Evolutionary conservation across 2,113 vertebrate species (phyloP), one percentile per base, ranked within the genome.

Genomic region (Meles meles): DNA sequence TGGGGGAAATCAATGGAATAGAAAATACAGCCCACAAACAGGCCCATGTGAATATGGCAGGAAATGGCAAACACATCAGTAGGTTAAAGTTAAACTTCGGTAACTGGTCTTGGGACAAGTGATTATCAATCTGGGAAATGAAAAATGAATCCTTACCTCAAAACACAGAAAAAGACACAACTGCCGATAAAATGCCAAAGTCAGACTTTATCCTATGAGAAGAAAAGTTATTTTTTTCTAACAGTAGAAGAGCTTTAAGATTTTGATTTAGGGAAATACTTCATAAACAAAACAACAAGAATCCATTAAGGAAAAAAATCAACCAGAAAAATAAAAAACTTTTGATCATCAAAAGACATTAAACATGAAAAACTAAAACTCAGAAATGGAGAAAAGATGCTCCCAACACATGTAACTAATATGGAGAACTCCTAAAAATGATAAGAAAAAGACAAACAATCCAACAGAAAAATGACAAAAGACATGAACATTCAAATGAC

Each of bases 151-250:
- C 29, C 17, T 63, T 37, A 88, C 18, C 15, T 90, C 59, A 79
- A 34, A 63, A 93, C 37, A 95, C 6, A 89, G 52, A 61, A 92
- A 96, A 92, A 96, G 39, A 52, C 42, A 88, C 85, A 95, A 65
- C 44, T 80, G 39, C 17, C 34, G 29, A 95, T 42, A 95, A 90
- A 71, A 91, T 52, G 18, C 7, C 27, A 71, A 88, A 65, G 57
- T 57, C 72, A 92, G 82, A 88, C 10, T 77, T 92, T 34, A 82
- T 39, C 7, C 42, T 52, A 52, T 71, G 59, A 94, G 42, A 94
- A 88, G 52, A 90, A 97, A 84, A 89, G 10, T 18, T 84, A 37
- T 44, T 89, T 80, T 80, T n/a, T 83, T 67, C 42, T 84, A 84
- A 88, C 15, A 77, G 39, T 31, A 86, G 12, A 55, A 93, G 31